A percentile compares a stretch with the other conserved stretches of the same genome.
These are phyloP conservation scores for Paramisgurnus dabryanus DNA, from an alignment of 2,113 vertebrate genomes.

Conservation along the genomic window DNA sequence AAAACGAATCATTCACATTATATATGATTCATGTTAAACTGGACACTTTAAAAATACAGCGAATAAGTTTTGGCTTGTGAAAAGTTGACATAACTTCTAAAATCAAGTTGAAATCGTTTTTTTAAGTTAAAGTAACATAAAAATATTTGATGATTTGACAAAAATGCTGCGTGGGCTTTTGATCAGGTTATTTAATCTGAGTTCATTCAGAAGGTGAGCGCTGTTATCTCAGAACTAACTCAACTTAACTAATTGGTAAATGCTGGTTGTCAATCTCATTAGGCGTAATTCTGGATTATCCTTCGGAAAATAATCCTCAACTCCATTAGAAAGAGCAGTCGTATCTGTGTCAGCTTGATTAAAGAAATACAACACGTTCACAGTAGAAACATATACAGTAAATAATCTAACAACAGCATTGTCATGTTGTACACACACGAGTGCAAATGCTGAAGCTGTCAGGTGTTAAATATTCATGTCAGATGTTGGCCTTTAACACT, in stretches of 20 bases:
- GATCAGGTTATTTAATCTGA: not conserved
- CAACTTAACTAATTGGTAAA: conserved; percentile 26
- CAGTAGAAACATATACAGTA: too few relatives aligned
- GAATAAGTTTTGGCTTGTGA: too few relatives aligned
- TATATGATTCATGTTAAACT: too few relatives aligned
- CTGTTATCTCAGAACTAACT: not conserved
- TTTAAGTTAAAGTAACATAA: too few relatives aligned
- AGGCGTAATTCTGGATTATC: conserved; percentile 34
- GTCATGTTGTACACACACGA: too few relatives aligned
- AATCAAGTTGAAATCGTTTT: too few relatives aligned
- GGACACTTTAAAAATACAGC: too few relatives aligned
- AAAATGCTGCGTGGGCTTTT: not conserved
- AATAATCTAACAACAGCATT: too few relatives aligned
- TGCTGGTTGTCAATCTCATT: conserved; percentile 35
- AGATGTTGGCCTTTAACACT: conserved; percentile 6
- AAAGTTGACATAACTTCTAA: too few relatives aligned
- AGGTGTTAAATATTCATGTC: conserved; percentile 10
- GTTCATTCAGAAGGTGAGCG: too few relatives aligned
- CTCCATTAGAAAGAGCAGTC: conserved; percentile 17
- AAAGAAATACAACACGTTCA: not conserved
- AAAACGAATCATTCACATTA: too few relatives aligned
- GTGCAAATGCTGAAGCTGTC: not conserved
- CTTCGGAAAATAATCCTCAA: not conserved
- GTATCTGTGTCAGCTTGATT: not conserved
- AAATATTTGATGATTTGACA: too few relatives aligned